Evolutionary conservation across 2,797 vertebrate species (phyloP), one percentile per base, ranked within the genome.

Genomic region (Macrochelys suwanniensis): DNA sequence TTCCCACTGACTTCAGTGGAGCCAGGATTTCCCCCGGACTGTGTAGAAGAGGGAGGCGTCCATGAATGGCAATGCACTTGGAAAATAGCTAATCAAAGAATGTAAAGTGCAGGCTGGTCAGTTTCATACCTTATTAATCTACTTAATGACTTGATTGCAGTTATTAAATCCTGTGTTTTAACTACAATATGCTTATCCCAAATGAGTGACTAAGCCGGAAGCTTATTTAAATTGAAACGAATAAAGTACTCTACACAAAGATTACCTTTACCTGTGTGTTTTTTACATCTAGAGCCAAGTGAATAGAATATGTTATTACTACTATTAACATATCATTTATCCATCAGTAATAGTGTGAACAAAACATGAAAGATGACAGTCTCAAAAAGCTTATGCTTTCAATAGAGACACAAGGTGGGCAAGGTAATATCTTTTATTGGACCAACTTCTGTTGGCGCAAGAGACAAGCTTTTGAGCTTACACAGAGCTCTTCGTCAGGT

Each of bases 71-170:
- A 74, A 84, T 74, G 83, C 92, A 25, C 84, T 84, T 11, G 42
- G 86, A 95, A 90, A 89, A 83, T 51, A 80, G 93, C 92, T 92
- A 80, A 92, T 76, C 15, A 50, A 49, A 95, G 81, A 65, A 87
- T 45, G 50, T 84, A 15, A 86, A 90, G 87, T 56, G 51, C n/a
- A 71, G 31, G 53, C 56, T 26, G 88, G 31, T 37, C 12, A 61
- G 74, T n/a, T 89, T 95, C 57, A 82, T 47, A 93, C 65, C 74
- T 94, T 84, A 61, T 11, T 33, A 95, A 85, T 71, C 92, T 82
- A 54, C 26, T 94, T 96, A 94, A 89, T 93, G 84, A 80, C 61
- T 92, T 61, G 5, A 81, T 76, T 87, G 45, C 50, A 77, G 89
- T 93, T 88, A 85, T 90, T 92, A 89, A 88, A 61, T 77, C 56